Evolutionary conservation across 2,113 vertebrate genomes (phyloP).

Genomic region (Acinonyx jubatus): DNA sequence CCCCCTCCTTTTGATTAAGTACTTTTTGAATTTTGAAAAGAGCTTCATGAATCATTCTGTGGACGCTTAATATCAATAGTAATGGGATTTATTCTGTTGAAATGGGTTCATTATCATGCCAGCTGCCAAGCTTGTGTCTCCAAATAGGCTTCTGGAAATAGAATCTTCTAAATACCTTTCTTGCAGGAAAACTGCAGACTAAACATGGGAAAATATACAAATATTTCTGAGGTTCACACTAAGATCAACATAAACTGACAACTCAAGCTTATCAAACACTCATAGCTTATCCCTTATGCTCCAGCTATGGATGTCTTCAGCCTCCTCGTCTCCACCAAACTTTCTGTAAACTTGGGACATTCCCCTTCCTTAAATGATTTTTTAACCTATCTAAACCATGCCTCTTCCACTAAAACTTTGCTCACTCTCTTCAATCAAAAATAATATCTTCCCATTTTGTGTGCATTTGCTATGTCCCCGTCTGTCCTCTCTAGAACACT

Average conservation of each 20-base stretch:
- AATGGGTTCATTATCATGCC: conserved; percentile 55
- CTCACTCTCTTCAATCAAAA: not conserved
- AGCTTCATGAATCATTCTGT: conserved; percentile 65
- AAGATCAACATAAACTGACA: not conserved
- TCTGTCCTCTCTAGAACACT: not conserved
- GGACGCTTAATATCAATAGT: conserved; percentile 76
- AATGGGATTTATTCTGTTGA: conserved; percentile 59
- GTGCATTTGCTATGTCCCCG: not conserved
- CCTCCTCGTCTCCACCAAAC: no score
- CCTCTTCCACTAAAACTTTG: no score
- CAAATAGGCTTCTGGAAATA: conserved; percentile 62
- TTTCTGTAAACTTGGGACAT: not conserved
- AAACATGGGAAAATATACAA: not conserved
- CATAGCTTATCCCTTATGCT: not conserved
- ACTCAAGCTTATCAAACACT: not conserved
- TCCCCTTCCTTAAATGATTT: not conserved
- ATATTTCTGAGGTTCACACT: not conserved
- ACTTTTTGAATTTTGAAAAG: conserved; percentile 77
- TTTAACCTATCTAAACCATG: not conserved
- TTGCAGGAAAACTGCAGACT: conserved; percentile 17
- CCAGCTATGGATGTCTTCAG: not conserved
- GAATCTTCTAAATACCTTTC: conserved; percentile 23
- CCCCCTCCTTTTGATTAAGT: conserved; percentile 65
- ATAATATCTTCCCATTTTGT: not conserved
- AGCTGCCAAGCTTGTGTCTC: conserved; percentile 62